Evolutionary conservation across 2,797 vertebrate genomes (phyloP).

Genomic region (Propithecus deckenii): DNA sequence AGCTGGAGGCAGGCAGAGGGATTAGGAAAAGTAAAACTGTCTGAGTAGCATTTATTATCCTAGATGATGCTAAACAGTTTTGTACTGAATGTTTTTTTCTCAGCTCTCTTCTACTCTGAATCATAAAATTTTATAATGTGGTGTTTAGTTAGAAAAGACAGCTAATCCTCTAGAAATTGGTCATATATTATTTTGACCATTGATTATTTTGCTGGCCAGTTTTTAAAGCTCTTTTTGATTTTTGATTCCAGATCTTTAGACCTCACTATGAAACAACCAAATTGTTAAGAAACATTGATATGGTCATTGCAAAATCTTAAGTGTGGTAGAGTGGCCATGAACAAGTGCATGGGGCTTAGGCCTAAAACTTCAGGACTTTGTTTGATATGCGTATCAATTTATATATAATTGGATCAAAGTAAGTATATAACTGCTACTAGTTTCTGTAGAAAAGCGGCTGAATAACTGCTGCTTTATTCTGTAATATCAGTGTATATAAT

Average conservation of each 20-base stretch:
- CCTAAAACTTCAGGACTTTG: neutral
- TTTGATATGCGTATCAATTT: neutral
- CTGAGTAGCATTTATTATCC: neutral
- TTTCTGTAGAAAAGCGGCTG: neutral
- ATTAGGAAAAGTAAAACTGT: neutral
- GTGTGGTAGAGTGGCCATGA: neutral
- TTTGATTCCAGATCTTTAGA: slow-evolving; percentile 30
- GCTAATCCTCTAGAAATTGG: slow-evolving; percentile 8
- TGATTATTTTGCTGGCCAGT: slow-evolving; percentile 2
- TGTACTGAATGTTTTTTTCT: neutral
- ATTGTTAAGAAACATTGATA: slow-evolving; percentile 13
- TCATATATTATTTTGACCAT: neutral
- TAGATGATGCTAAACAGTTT: neutral
- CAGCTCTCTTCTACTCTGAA: neutral
- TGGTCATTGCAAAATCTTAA: neutral
- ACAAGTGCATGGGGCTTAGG: neutral
- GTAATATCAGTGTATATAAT: neutral
- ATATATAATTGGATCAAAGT: neutral
- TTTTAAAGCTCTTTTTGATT: slow-evolving; percentile 33
- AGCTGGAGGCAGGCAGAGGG: neutral
- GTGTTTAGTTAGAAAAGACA: slow-evolving; percentile 31
- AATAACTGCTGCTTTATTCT: neutral
- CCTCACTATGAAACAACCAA: neutral
- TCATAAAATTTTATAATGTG: slow-evolving; percentile 19
- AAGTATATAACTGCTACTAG: neutral